Evolutionary conservation across 2,113 vertebrate genomes (phyloP).

Genomic region (Siphamia tubifer): DNA sequence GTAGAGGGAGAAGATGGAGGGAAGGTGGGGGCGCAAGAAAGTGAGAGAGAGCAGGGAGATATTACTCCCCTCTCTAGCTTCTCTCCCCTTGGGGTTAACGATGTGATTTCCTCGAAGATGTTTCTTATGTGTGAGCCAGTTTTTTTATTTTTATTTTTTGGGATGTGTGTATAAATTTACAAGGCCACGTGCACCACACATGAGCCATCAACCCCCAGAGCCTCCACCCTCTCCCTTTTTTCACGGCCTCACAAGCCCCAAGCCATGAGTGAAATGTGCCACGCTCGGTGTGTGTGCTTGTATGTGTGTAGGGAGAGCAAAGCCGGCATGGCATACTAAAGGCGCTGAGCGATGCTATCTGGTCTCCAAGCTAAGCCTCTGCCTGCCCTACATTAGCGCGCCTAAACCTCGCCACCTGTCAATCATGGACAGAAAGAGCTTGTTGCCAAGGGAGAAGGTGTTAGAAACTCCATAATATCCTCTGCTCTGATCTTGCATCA

Average conservation of each 20-base stretch:
- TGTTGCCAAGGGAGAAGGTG: conserved; percentile 63
- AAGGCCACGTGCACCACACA: conserved; percentile 7
- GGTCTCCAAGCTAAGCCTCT: conserved; percentile 70
- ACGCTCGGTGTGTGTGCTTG: conserved; percentile 19
- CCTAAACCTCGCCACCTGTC: conserved; percentile 74
- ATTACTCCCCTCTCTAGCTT: conserved; percentile 46
- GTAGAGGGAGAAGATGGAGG: conserved; percentile 35
- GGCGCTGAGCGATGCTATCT: conserved; percentile 77
- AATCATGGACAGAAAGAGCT: conserved; percentile 68
- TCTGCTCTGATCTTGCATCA: conserved; percentile 65
- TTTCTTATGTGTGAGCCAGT: conserved; percentile 40
- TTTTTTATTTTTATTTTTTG: no score
- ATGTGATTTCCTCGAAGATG: conserved; percentile 65
- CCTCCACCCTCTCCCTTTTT: conserved; percentile 51
- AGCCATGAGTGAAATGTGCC: conserved; percentile 77
- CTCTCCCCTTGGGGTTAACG: conserved; percentile 41
- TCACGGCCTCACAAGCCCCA: conserved; percentile 67
- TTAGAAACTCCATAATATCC: conserved; percentile 66
- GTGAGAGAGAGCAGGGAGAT: conserved; percentile 31
- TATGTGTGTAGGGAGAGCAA: conserved; percentile 36
- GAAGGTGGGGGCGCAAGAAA: conserved; percentile 1
- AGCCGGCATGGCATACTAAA: conserved; percentile 73
- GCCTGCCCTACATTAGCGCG: conserved; percentile 78
- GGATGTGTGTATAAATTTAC: conserved; percentile 21
- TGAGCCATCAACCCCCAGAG: conserved; percentile 30